Evolutionary conservation across 2,113 vertebrate species (phyloP).

Genomic region (Nothobranchius kuhntae): DNA sequence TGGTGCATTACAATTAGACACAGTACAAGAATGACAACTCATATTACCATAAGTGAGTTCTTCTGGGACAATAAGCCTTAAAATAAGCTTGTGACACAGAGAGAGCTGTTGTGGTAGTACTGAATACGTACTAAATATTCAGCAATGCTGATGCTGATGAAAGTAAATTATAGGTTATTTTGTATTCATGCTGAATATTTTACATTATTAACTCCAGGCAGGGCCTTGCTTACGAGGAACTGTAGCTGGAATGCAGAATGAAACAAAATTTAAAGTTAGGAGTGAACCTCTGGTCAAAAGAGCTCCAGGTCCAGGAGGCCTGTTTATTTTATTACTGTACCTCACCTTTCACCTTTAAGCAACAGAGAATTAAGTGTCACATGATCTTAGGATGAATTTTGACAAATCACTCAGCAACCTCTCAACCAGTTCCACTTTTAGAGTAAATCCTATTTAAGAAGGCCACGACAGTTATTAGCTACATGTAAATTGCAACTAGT

Average conservation of each 20-base stretch:
- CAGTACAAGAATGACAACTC: slow-evolving; percentile 54
- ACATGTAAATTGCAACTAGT: no score
- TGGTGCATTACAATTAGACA: slow-evolving; percentile 54
- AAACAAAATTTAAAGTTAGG: neutral
- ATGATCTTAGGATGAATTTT: no score
- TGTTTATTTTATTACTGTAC: no score
- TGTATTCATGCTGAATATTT: neutral
- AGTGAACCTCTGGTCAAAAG: no score
- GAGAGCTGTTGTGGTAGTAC: neutral
- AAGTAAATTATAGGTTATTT: neutral
- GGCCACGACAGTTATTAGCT: no score
- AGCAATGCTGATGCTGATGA: neutral
- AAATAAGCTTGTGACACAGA: slow-evolving; percentile 13
- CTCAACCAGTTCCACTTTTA: no score
- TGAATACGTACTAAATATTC: neutral
- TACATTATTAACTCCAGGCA: neutral
- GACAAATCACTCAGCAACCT: no score
- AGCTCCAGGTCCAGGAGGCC: no score
- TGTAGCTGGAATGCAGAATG: neutral
- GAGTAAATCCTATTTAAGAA: no score
- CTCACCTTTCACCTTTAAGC: no score
- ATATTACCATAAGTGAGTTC: slow-evolving; percentile 24
- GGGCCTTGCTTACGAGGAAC: neutral
- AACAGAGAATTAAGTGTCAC: no score
- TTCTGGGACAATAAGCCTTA: slow-evolving; percentile 23